Evolutionary conservation across 1,140 invertebrate genomes (phyloP), one percentile per base, ranked within the genome.

Genomic region (Leguminivora glycinivorella): DNA sequence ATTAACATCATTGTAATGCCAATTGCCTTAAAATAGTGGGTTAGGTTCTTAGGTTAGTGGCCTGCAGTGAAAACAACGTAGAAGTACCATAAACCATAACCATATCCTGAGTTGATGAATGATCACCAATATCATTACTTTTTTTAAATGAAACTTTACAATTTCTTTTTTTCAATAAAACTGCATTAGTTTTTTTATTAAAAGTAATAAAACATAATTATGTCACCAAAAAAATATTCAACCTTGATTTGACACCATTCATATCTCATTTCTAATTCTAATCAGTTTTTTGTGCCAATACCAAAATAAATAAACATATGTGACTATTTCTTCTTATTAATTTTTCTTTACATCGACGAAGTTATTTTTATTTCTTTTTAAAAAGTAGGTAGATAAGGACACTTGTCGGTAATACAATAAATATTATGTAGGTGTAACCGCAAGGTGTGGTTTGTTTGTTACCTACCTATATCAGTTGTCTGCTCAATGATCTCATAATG

Each of bases 391-490:
- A 1, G 17, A 43, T n/a, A 52, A 52, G 47, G 47, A 22, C 47
- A 63, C 9, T 63, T 63, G 5, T 26, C 9, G 1, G 31, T 63
- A 29, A 26, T 63, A 63, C 14, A n/a, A 63, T 29, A 63, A 26
- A 7, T 29, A 63, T 63, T 29, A 63, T 63, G 31, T 26, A 26
- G 31, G 25, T 29, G 25, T 29, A 63, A 63, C 24, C 17, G 12
- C 60, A 26, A 29, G 60, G 60, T 17, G 60, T 63, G 60, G 31
- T 17, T 29, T n/a, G 6, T 43, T 26, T n/a, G n/a, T n/a, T n/a
- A n/a, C n/a, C n/a, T n/a, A 25, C 25, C 7, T 26, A 19, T 34
- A 26, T 68, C 47, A 52, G 47, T 17, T 52, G 47, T 52, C 17
- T 52, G 19, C 22, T 22, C 17, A 22, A 52, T 52, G 47, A 52